Evolutionary conservation across 2,888 invertebrate species (phyloP), one percentile per base, ranked within the genome.

Genomic region (Agrilus mali): DNA sequence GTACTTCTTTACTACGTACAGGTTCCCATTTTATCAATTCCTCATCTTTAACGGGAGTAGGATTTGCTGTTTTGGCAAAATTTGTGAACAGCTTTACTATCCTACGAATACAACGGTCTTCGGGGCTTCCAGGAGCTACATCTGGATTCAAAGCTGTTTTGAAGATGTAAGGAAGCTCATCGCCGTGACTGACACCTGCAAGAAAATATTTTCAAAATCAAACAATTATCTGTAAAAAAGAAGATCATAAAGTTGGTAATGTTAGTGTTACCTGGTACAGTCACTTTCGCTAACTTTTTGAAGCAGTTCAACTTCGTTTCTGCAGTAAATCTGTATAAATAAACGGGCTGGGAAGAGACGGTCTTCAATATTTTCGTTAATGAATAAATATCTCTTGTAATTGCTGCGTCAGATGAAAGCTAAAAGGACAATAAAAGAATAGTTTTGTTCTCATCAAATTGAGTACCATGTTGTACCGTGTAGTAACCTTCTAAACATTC

Each of bases 121-220:
- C 55, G 7, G 47, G 7, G 36, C 51, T 48, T 7, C 43, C 43
- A n/a, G 50, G 40, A 1, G 46, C 45, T 7, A 52, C 47, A 20
- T 39, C 34, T 8, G 53, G 52, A 4, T 49, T 45, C 7, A 44
- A 14, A 10, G 39, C 20, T 36, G 41, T 47, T 38, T 53, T 52
- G 43, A 59, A 59, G 14, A 59, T 39, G 40, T 59, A 58, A 8
- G 54, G 53, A 13, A 59, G 40, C 8, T 59, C 59, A 46, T 59
- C 59, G 34, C 48, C 54, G 47, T 58, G 59, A 27, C 49, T 49
- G 1, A 49, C 54, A 33, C 57, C 58, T 56, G 41, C 36, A 50
- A 43, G 2, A 10, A 1, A 27, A 27, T 27, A 10, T 10, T 27
- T 27, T 10, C 2, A 27, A 27, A 27, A 27, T 27, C 2, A 27